Evolutionary conservation across 2,113 vertebrate species (phyloP).

Genomic region (Myiagra hebetior): DNA sequence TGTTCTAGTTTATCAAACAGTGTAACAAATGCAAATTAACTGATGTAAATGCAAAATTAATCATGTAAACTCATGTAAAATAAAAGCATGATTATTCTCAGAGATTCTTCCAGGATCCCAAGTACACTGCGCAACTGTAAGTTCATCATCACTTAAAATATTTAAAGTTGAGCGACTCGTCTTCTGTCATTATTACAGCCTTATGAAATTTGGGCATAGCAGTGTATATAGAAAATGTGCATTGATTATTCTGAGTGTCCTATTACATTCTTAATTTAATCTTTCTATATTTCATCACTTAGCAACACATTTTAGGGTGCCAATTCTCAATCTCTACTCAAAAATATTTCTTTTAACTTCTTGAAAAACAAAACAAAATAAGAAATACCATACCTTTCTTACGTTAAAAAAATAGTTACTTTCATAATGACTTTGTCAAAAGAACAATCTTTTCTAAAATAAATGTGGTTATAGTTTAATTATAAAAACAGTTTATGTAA

Average conservation of each 20-base stretch:
- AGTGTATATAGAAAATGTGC: not conserved
- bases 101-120: not conserved
- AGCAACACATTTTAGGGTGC: not conserved
- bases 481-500: constrained; percentile 18
- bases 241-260: not conserved
- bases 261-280: not conserved
- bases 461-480: not conserved
- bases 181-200: not conserved
- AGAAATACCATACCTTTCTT: not conserved
- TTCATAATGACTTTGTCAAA: not conserved
- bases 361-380: not conserved
- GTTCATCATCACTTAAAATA: not conserved
- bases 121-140: not conserved
- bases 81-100: constrained; percentile 1
- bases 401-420: not conserved
- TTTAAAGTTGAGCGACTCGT: not conserved
- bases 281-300: not conserved
- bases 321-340: not conserved
- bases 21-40: constrained; percentile 4
- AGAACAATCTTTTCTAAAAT: not conserved
- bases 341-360: not conserved
- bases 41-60: constrained; percentile 14
- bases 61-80: not conserved
- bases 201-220: not conserved
- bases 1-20: not conserved